A percentile compares a stretch with the other conserved stretches of the same genome.
These are phyloP conservation scores for Electrophaes corylata DNA, from an alignment of 2,888 invertebrate species.

Conservation along the genomic window DNA sequence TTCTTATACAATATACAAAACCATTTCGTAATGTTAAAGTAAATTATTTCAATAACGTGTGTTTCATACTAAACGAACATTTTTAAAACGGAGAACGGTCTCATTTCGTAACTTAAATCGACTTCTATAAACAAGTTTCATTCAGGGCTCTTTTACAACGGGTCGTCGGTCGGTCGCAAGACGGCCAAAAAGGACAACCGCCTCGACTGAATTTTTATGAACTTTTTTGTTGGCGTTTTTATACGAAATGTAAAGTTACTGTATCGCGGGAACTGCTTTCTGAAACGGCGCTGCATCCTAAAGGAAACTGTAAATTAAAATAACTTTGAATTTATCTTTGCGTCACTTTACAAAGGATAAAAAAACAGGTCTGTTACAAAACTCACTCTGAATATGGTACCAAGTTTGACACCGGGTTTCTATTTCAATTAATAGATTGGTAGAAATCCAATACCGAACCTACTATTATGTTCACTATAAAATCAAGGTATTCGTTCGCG, in stretches of 20 bases:
- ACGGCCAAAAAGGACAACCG: slow-evolving; percentile 67
- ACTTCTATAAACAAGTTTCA: slow-evolving; percentile 74
- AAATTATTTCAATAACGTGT: too few relatives aligned
- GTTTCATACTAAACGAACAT: slow-evolving; percentile 18
- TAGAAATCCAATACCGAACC: too few relatives aligned
- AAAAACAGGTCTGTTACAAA: too few relatives aligned
- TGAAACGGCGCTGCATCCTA: slow-evolving; percentile 60
- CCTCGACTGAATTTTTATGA: slow-evolving; percentile 71
- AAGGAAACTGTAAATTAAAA: slow-evolving; percentile 59
- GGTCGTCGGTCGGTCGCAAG: slow-evolving; percentile 47
- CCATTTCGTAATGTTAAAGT: background rate
- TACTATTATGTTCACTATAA: too few relatives aligned
- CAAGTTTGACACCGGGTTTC: too few relatives aligned
- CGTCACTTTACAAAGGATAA: slow-evolving; percentile 39
- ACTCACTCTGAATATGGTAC: too few relatives aligned
- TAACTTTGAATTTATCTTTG: slow-evolving; percentile 47
- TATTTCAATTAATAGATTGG: too few relatives aligned
- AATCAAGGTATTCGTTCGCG: too few relatives aligned
- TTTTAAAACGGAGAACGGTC: slow-evolving; percentile 47
- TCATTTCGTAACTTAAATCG: slow-evolving; percentile 75
- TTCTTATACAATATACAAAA: background rate
- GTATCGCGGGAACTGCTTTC: slow-evolving; percentile 54
- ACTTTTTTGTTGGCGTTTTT: slow-evolving; percentile 71
- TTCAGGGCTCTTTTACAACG: slow-evolving; percentile 61
- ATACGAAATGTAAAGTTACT: slow-evolving; percentile 64